Evolutionary conservation across 30 jellyfish, hydroid and myxozoan species (phyloP).

Genomic region (Turritopsis dohrnii): DNA sequence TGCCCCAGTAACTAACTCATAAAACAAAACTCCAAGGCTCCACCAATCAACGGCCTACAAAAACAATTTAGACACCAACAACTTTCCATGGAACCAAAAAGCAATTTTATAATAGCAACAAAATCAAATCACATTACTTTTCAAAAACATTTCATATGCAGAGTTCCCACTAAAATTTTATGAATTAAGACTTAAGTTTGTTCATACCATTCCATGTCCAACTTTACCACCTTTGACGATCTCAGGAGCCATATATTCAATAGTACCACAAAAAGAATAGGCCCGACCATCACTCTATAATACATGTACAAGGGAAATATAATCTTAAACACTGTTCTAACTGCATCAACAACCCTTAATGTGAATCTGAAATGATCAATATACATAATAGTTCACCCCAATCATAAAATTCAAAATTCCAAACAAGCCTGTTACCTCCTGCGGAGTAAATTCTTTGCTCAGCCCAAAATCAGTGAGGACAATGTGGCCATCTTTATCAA

Average conservation of each 20-base stretch:
- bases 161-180: background rate
- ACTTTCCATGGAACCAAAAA: background rate
- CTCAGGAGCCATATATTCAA: conserved; percentile 99
- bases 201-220: conserved; percentile 87
- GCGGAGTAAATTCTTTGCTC: conserved; percentile 67
- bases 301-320: background rate
- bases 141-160: background rate
- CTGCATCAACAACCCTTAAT: too few relatives aligned
- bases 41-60: conserved; percentile 97
- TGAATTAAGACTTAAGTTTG: too few relatives aligned
- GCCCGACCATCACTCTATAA: conserved; percentile 85
- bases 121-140: background rate
- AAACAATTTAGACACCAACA: background rate
- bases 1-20: conserved; percentile 93
- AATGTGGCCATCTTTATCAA: conserved; percentile 89
- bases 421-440: too few relatives aligned
- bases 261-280: conserved; percentile 94
- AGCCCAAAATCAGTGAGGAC: conserved; percentile 92
- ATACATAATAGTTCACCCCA: too few relatives aligned
- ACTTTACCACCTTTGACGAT: conserved; percentile 86
- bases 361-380: too few relatives aligned
- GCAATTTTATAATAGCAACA: background rate
- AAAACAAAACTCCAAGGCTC: conserved; percentile 91
- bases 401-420: too few relatives aligned
- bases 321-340: background rate